phyloP scores from a whole-genome alignment of 1,140 invertebrate genomes.

The Lepidostoma basale region DNA sequence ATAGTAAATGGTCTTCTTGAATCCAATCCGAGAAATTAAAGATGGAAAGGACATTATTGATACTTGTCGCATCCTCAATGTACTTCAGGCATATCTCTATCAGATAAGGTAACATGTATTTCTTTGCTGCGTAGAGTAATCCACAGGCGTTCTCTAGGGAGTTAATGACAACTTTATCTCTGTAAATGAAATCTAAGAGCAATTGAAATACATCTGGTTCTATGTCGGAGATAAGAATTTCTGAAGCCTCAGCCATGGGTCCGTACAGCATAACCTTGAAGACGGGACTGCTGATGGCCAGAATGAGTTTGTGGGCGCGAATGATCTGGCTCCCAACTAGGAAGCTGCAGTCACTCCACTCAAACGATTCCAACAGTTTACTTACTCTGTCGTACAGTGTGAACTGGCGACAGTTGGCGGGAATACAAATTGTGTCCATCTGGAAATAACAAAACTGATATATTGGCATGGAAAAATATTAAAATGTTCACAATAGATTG shows the following conservation, averaged over 20 bases:
- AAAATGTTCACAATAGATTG: neutral
- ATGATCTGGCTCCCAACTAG: slow-evolving; percentile 59
- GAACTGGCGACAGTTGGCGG: slow-evolving; percentile 23
- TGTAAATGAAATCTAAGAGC: slow-evolving; percentile 63
- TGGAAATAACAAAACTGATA: slow-evolving; percentile 29
- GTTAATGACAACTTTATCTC: slow-evolving; percentile 57
- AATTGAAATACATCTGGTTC: slow-evolving; percentile 61
- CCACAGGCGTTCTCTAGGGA: slow-evolving; percentile 62
- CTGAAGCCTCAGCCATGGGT: slow-evolving; percentile 60
- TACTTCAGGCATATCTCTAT: slow-evolving; percentile 57
- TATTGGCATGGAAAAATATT: neutral
- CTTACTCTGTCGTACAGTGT: slow-evolving; percentile 57
- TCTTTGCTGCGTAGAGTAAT: slow-evolving; percentile 63
- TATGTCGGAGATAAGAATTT: slow-evolving; percentile 61
- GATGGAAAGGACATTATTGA: slow-evolving; percentile 60
- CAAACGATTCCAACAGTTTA: slow-evolving; percentile 56
- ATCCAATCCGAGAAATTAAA: slow-evolving; percentile 63
- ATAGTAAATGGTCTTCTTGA: slow-evolving; percentile 55
- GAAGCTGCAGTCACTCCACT: slow-evolving; percentile 64
- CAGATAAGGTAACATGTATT: slow-evolving; percentile 63
- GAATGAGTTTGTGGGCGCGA: slow-evolving; percentile 70
- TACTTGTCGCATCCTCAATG: slow-evolving; percentile 58
- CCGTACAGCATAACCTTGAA: slow-evolving; percentile 79
- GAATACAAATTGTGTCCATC: slow-evolving; percentile 38
- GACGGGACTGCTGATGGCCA: slow-evolving; percentile 73